phyloP scores from a whole-genome alignment of 1,140 invertebrate genomes.

The Psilanteris sp. region DNA sequence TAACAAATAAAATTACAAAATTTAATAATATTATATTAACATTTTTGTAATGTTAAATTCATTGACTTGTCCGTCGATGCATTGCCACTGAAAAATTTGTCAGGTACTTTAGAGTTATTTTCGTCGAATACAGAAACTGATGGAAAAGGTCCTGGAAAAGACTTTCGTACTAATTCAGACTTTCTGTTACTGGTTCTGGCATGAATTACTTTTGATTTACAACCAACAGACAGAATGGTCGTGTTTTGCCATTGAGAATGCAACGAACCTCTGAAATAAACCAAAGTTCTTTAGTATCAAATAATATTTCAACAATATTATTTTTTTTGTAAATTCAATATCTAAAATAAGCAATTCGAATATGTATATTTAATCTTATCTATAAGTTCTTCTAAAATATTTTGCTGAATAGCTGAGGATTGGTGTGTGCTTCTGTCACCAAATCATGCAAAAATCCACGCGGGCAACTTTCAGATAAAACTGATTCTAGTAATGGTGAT shows the following conservation, averaged over 20 bases:
- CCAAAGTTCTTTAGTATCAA: no score
- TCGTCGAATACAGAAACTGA: constrained; percentile 95
- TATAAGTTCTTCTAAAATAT: constrained; percentile 88
- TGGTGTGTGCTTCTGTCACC: constrained; percentile 81
- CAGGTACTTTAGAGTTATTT: constrained; percentile 89
- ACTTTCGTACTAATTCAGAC: constrained; percentile 89
- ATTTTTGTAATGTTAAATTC: constrained; percentile 84
- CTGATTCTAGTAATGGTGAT: constrained; percentile 82
- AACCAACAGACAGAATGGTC: constrained; percentile 90
- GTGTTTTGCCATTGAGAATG: constrained; percentile 79
- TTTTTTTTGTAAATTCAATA: no score
- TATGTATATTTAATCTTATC: no score
- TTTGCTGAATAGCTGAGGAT: constrained; percentile 81
- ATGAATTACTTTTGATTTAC: constrained; percentile 87
- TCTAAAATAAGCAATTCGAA: no score
- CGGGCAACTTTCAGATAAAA: constrained; percentile 85
- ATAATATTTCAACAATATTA: no score
- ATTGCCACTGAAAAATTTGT: constrained; percentile 83
- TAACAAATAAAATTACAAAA: no score
- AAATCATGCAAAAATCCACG: constrained; percentile 85
- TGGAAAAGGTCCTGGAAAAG: constrained; percentile 94
- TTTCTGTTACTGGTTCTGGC: constrained; percentile 86
- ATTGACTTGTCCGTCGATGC: constrained; percentile 81
- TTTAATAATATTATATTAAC: no score
- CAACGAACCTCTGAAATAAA: constrained; percentile 83